Evolutionary conservation across 2,113 vertebrate genomes (phyloP), one percentile per base, ranked within the genome.

Genomic region (Suricata suricatta): DNA sequence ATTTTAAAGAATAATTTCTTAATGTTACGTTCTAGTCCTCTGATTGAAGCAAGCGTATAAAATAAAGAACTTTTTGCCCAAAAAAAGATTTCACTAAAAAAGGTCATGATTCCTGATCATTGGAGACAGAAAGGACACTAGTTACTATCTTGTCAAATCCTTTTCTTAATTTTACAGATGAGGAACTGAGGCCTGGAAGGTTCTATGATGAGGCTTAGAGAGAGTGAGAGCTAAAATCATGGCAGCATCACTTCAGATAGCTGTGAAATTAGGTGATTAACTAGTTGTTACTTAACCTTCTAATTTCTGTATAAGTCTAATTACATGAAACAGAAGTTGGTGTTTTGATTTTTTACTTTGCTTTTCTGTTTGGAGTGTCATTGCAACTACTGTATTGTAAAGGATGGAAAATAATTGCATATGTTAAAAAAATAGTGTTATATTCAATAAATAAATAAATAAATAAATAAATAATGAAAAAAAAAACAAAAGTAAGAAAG

Each of bases 21-120:
- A 69, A 88, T 93, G 93, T 84, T 87, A 88, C 60, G 14, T 68
- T 87, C 83, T 33, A 83, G 77, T 72, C 60, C 47, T 90, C 76
- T 88, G 16, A 90, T 23, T 79, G 41, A 97, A 93, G 81, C 92
- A 7, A 89, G 57, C 69, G 74, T 27, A 94, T 31, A 93, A 83
- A 95, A 93, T 91, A 88, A 97, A 87, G 83, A 90, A 79, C 57
- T 88, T 95, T 81, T 94, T 95, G 15, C 31, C 64, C 81, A 90
- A 44, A 94, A 94, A 89, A 88, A 50, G 5, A 89, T 72, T 87
- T 82, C 35, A 92, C 85, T 7, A 38, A 63, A 88, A 97, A 93
- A 88, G 44, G 27, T 63, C 69, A 66, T 50, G 33, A 91, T 7
- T 86, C 57, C 54, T 88, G 52, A 92, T 68, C 76, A 81, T 47